These are phyloP conservation scores for Salvelinus fontinalis DNA, from an alignment of 2,113 vertebrate genomes.

Conservation along the genomic window DNA sequence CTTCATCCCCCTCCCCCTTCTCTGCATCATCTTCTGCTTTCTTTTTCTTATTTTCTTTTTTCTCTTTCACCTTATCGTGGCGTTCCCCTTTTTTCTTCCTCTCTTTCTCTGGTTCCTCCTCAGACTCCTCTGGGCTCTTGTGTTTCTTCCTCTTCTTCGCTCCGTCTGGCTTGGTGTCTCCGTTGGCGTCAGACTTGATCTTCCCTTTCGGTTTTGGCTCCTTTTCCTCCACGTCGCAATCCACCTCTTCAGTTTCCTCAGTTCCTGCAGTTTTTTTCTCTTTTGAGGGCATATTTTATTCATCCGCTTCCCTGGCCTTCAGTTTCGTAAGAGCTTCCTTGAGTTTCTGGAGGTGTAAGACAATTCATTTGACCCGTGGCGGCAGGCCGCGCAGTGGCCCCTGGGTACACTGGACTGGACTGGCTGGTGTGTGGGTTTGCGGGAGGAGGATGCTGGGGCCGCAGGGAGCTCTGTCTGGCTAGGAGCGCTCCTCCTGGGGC, in stretches of 20 bases:
- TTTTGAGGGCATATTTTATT: conserved; percentile 88
- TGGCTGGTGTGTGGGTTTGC: conserved; percentile 7
- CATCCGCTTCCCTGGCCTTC: conserved; percentile 71
- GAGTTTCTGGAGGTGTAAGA: conserved; percentile 71
- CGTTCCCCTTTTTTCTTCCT: conserved; percentile 44
- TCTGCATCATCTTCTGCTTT: conserved; percentile 39
- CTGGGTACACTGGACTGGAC: conserved; percentile 29
- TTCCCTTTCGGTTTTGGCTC: conserved; percentile 60
- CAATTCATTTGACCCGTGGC: conserved; percentile 73
- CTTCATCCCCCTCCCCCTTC: conserved; percentile 33
- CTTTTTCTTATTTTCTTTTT: conserved; percentile 51
- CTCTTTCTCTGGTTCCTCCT: conserved; percentile 41
- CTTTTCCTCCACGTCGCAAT: conserved; percentile 66
- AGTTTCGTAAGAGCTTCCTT: conserved; percentile 66
- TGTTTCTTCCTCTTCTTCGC: conserved; percentile 57
- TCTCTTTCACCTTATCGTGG: conserved; percentile 44
- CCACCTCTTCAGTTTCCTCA: conserved; percentile 72
- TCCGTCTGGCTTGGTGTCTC: conserved; percentile 34
- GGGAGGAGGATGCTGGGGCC: conserved; percentile 25
- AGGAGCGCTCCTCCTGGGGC: conserved; percentile 41
- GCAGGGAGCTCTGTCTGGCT: conserved; percentile 24
- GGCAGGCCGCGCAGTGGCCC: conserved; percentile 33
- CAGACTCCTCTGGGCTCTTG: conserved; percentile 32
- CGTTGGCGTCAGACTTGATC: conserved; percentile 33
- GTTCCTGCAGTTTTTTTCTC: conserved; percentile 76